Evolutionary conservation across 1,140 invertebrate species (phyloP), one percentile per base, ranked within the genome.

Genomic region (Danaus plexippus): DNA sequence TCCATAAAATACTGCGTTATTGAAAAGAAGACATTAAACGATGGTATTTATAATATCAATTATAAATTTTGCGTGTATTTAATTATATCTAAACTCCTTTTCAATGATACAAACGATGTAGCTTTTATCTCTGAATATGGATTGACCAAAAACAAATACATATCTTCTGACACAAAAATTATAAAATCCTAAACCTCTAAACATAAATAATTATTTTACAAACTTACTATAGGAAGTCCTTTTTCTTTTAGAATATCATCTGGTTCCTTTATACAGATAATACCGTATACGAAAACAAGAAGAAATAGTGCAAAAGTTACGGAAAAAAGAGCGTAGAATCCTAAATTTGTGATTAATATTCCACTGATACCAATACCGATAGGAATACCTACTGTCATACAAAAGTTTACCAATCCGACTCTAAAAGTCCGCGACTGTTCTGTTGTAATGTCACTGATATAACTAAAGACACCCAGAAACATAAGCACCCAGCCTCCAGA

Each of bases 381-480:
- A 0, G 94, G 94, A 15, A 94, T 88, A 6, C 93, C 94, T 22
- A 94, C 88, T 0, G 93, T 94, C 69, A 94, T 91, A 66, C 94
- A 94, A 7, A 94, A 90, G 74, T 94, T 97, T 52, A 95, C 91
- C 9, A 96, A 90, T 4, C 94, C 94, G 52, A 97, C 94, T 58
- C 95, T 83, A 6, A 94, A 88, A 0, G 95, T 97, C 47, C 95
- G 89, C n/a, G 91, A 92, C 71, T 94, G 90, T 55, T 93, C 90
- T 1, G 91, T 91, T 2, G 95, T 96, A 12, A 96, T 92, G 71
- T 97, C 95, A 42, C 92, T 93, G 13, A 97, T 93, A 68, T 96
- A 97, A 77, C 95, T 96, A 77, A 96, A 97, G 11, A 94, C 92
- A 11, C 93, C 93, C 89, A 97, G 95, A 59, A 96, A 92, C 90